phyloP scores from a whole-genome alignment of 2,113 vertebrate species.

The Pontoporia blainvillei region DNA sequence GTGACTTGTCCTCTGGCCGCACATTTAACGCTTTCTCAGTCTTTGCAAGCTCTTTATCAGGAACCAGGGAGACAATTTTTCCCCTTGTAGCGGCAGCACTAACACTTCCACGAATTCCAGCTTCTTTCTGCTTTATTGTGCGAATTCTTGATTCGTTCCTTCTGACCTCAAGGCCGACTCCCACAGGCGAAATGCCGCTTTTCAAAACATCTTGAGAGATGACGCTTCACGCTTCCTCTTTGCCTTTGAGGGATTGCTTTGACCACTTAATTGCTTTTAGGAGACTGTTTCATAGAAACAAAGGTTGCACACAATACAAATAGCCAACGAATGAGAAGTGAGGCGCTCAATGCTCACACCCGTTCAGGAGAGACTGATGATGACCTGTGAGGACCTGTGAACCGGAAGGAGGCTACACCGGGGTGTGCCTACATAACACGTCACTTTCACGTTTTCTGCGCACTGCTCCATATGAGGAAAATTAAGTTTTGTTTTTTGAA shows the following conservation, averaged over 20 bases:
- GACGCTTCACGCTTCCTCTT: background rate
- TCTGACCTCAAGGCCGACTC: background rate
- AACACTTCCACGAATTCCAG: background rate
- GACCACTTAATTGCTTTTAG: background rate
- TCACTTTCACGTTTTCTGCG: rapidly evolving
- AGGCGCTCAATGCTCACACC: background rate
- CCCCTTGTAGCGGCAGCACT: background rate
- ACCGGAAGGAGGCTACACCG: rapidly evolving
- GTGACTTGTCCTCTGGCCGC: background rate
- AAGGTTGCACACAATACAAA: background rate
- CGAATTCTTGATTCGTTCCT: background rate
- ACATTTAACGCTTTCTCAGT: background rate
- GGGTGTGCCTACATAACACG: rapidly evolving
- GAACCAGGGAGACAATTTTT: background rate
- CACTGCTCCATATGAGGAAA: background rate
- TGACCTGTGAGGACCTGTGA: background rate
- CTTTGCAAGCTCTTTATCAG: background rate
- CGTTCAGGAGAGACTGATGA: rapidly evolving
- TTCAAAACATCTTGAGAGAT: background rate
- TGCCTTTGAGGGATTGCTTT: background rate
- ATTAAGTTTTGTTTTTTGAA: background rate
- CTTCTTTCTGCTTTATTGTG: background rate
- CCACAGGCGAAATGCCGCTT: background rate
- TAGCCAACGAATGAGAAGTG: background rate
- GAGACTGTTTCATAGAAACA: background rate